Base-by-base conservation (phyloP, 2,888 invertebrate species). In the Horisme vitalbata region DNA sequence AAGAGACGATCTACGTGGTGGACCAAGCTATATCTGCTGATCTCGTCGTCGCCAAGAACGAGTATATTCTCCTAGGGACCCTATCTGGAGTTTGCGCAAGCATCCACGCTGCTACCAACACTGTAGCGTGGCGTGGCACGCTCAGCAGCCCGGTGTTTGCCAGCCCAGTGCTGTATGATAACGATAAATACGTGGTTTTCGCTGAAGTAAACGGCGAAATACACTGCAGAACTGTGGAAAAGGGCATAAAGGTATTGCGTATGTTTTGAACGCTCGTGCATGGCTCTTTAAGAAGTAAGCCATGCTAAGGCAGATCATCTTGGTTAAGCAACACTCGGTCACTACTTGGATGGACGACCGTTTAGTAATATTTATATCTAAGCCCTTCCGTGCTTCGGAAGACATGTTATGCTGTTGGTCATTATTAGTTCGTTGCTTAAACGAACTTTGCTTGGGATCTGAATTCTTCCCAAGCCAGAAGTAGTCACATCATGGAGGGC, bases 91-190 rank as follows among this genome's bases (percentile, higher is more conserved):
- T 79, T 12, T 91, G 93, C 56, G 82, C 88, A 1, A 86, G 92
- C 45, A 51, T 94, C 6, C 74, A 89, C 43, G 79, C 90, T 55
- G 68, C 79, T 31, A 86, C 91, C 46, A 66, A 75, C 24, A 76
- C 73, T 7, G 93, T 95, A 0, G 65, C 68, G 18, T 96, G 95
- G 95, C 86, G 79, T 12, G 82, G 84, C 28, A 75, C 91, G 41
- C 76, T 93, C 2, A 69, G 69, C 39, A 91, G 91, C 62, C 93
- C 96, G 0, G 78, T 95, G 13, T 94, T 95, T 72, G 92, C 93
- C 0, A 90, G 91, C 5, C 93, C 94, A 0, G 82, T 86, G 13
- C 67, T 93, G 0, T 84, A 93, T 28, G 84, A 91, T 32, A 77
- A 79, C 28, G 91, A 91, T 52, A 85, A 90, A 26, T 85, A 88